A percentile compares a stretch with the other conserved stretches of the same genome.
Conservation (phyloP, 2,113 vertebrate genomes). For the Mirounga angustirostris region DNA sequence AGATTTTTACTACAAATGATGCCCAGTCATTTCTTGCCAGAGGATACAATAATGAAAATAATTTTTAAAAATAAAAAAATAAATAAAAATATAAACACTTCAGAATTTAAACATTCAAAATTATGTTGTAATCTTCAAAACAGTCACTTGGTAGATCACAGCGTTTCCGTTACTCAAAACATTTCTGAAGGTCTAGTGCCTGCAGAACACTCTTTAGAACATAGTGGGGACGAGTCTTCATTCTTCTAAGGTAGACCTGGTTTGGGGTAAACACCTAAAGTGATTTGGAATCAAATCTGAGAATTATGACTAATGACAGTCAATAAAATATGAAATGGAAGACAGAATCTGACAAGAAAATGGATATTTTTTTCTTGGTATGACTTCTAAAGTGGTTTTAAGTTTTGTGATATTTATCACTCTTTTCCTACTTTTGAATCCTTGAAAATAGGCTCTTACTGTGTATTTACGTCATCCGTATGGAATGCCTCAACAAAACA, state of each 20-base stretch:
- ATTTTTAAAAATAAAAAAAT: background rate
- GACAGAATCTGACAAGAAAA: background rate
- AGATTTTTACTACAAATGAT: background rate
- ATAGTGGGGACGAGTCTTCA: background rate
- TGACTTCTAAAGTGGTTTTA: background rate
- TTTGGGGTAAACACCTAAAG: background rate
- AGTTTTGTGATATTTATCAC: background rate
- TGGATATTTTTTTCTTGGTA: background rate
- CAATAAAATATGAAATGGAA: background rate
- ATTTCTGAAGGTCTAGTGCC: background rate
- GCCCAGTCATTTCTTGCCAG: background rate
- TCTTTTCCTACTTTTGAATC: background rate
- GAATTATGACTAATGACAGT: background rate
- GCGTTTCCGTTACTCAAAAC: background rate
- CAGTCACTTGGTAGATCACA: background rate
- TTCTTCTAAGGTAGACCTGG: background rate
- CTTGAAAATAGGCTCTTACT: background rate
- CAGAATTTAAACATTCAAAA: background rate
- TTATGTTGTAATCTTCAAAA: background rate
- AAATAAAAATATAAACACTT: background rate
- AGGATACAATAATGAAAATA: background rate
- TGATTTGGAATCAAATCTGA: background rate
- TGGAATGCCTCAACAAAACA: background rate
- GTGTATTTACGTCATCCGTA: background rate
- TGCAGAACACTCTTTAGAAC: no score